Percentiles rank a stretch among this genome's conserved stretches.
These are phyloP conservation scores for Eulemur albifrons DNA, from an alignment of 2,797 vertebrate species.

Conservation along the genomic window DNA sequence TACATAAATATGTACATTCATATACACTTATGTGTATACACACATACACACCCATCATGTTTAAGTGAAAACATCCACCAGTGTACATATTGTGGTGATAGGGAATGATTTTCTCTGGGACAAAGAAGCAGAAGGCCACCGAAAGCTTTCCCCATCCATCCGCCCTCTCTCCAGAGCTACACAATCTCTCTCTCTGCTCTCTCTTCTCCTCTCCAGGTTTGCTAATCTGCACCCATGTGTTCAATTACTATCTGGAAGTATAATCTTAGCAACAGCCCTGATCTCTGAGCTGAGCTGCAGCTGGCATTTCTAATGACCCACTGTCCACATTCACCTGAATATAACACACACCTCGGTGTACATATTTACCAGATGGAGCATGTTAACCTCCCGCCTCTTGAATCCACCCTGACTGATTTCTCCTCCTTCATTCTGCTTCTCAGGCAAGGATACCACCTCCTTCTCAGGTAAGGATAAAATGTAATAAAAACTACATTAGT, in stretches of 20 bases:
- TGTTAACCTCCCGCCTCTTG: not conserved
- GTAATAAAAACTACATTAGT: not conserved
- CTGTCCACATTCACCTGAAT: not conserved
- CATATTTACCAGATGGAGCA: not conserved
- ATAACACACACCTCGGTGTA: not conserved
- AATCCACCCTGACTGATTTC: not conserved
- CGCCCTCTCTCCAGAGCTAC: not conserved
- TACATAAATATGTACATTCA: not conserved
- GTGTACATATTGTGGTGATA: not conserved
- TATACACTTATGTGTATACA: not conserved
- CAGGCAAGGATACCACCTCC: not conserved
- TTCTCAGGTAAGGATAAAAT: not conserved
- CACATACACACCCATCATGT: not conserved
- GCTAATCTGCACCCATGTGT: not conserved
- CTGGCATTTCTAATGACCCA: not conserved
- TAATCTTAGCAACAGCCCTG: not conserved
- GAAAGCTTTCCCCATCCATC: not conserved
- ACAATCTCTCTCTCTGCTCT: not conserved
- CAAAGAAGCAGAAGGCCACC: not conserved
- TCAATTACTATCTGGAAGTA: not conserved
- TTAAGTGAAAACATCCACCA: not conserved
- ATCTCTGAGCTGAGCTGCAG: not conserved
- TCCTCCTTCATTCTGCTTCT: not conserved
- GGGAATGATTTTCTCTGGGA: not conserved
- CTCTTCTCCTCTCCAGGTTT: not conserved